phyloP scores from a whole-genome alignment of 2,113 vertebrate species.

The Dasyprocta punctata region DNA sequence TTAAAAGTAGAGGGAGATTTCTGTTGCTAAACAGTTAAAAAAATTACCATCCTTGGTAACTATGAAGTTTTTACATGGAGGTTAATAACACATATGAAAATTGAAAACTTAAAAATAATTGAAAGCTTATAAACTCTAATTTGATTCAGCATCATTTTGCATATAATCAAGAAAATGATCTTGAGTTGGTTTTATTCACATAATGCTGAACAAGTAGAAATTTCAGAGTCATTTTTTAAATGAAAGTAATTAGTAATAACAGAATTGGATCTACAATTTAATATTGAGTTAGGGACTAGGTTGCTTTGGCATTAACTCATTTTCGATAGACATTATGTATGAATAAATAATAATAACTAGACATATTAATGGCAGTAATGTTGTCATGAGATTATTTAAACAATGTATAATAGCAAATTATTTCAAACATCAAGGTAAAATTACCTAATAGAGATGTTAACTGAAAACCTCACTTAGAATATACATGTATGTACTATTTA shows the following conservation, averaged over 20 bases:
- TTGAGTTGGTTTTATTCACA: neutral
- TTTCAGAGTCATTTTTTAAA: neutral
- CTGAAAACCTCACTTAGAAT: constrained; percentile 42
- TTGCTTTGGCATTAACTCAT: constrained; percentile 1
- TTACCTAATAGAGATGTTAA: constrained; percentile 47
- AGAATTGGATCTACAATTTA: neutral
- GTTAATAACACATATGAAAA: neutral
- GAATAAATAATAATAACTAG: constrained; percentile 20
- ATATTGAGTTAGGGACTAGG: neutral
- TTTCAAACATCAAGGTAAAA: constrained; percentile 52
- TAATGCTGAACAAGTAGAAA: neutral
- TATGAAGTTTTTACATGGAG: neutral
- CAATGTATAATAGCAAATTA: constrained; percentile 30
- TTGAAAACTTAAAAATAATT: neutral
- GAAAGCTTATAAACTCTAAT: neutral
- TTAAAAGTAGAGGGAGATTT: neutral
- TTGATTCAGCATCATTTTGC: neutral
- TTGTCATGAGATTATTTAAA: constrained; percentile 58
- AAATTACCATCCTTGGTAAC: neutral
- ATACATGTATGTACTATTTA: neutral
- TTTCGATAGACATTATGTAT: neutral
- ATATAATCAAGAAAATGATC: neutral
- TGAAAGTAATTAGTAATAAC: neutral
- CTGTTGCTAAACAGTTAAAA: neutral
- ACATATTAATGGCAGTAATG: neutral